These are phyloP conservation scores for Aspidiotus destructor DNA, from an alignment of 2,888 invertebrate genomes.

Conservation along the genomic window DNA sequence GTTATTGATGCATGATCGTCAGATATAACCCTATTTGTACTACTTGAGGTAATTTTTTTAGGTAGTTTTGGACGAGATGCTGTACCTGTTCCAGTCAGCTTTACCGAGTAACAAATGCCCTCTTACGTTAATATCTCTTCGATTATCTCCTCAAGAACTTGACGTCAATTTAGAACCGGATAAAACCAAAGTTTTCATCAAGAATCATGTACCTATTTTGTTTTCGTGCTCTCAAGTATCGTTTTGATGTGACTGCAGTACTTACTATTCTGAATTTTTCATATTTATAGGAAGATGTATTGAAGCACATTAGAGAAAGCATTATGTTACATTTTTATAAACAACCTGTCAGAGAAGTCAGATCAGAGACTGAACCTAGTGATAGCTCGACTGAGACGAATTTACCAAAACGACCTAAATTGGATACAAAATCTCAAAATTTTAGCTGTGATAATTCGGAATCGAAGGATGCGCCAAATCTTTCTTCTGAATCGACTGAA, in stretches of 20 bases:
- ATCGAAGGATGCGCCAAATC: too few species aligned
- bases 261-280: background rate
- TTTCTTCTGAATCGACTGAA: too few species aligned
- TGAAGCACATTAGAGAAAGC: constrained; percentile 30
- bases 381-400: too few species aligned
- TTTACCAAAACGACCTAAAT: too few species aligned
- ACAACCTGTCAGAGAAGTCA: background rate
- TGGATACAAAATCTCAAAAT: too few species aligned
- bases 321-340: constrained; percentile 30
- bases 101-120: constrained; percentile 43
- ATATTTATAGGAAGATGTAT: constrained; percentile 34
- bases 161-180: constrained; percentile 55
- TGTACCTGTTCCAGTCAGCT: constrained; percentile 42
- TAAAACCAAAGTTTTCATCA: constrained; percentile 48
- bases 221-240: background rate
- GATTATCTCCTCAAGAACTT: constrained; percentile 43
- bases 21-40: constrained; percentile 5
- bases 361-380: background rate
- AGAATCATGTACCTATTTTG: constrained; percentile 42
- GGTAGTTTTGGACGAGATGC: constrained; percentile 44
- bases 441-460: too few species aligned
- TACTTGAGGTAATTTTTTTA: constrained; percentile 38
- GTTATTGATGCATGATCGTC: constrained; percentile 1
- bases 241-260: background rate
- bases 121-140: constrained; percentile 44